Evolutionary conservation across 2,888 invertebrate genomes (phyloP).

Genomic region (Drosophila borborema): DNA sequence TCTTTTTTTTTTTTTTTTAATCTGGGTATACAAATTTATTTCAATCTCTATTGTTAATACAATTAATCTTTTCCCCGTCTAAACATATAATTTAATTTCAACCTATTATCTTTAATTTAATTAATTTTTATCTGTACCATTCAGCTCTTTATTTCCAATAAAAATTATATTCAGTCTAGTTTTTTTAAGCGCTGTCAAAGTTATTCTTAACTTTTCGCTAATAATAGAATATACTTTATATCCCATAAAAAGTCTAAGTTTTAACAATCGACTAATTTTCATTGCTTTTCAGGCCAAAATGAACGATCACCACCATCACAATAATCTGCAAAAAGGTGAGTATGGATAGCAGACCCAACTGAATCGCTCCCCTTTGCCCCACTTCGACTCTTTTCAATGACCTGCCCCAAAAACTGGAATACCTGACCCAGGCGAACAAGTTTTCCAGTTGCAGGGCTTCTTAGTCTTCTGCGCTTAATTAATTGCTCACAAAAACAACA

Average conservation of each 20-base stretch:
- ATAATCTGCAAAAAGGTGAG: conserved; percentile 85
- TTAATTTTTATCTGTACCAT: neutral
- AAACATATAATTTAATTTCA: too few relatives aligned
- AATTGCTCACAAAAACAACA: conserved; percentile 75
- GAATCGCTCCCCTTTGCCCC: conserved; percentile 1
- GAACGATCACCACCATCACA: conserved; percentile 86
- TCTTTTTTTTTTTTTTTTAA: too few relatives aligned
- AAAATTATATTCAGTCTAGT: neutral
- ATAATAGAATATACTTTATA: too few relatives aligned
- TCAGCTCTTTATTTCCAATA: neutral
- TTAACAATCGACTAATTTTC: neutral
- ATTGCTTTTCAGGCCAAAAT: conserved; percentile 84
- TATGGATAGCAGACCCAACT: conserved; percentile 2
- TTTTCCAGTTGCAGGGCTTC: conserved; percentile 30
- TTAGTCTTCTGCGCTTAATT: conserved; percentile 57
- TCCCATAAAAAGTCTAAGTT: too few relatives aligned
- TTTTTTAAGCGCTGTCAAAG: neutral
- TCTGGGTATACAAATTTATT: too few relatives aligned
- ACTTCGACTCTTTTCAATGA: conserved; percentile 5
- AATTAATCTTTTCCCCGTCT: too few relatives aligned
- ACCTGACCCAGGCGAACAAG: conserved; percentile 44
- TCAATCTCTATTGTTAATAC: too few relatives aligned
- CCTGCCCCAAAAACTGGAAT: conserved; percentile 37
- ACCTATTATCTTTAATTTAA: too few relatives aligned
- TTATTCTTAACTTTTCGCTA: too few relatives aligned